These are phyloP conservation scores for Odontothrips loti DNA, from an alignment of 2,888 invertebrate species.

Conservation along the genomic window DNA sequence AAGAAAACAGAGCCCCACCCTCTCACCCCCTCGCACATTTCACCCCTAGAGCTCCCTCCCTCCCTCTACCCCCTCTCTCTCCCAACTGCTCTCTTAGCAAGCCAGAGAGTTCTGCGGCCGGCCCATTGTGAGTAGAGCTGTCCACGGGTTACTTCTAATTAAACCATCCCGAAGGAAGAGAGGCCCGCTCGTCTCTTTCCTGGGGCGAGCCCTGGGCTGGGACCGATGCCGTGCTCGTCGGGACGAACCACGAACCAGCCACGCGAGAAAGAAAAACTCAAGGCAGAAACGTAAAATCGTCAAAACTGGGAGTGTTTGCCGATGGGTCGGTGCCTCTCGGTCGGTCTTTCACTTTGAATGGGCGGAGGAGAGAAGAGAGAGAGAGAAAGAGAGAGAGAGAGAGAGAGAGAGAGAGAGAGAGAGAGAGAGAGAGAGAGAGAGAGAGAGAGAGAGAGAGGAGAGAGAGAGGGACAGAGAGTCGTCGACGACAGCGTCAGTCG, in stretches of 20 bases:
- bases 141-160: slow-evolving; percentile 26
- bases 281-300: background rate
- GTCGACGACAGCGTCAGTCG: no score
- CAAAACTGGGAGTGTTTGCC: background rate
- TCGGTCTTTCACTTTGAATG: no score
- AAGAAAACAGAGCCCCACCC: slow-evolving; percentile 15
- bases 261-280: background rate
- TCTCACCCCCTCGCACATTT: background rate
- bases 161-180: background rate
- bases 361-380: no score
- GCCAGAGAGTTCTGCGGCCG: slow-evolving; percentile 21
- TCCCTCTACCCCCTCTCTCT: background rate
- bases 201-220: no score
- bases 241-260: background rate
- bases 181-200: no score
- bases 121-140: slow-evolving; percentile 21
- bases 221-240: background rate
- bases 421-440: no score
- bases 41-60: background rate
- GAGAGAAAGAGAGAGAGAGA: no score
- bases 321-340: background rate
- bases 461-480: no score
- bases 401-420: no score
- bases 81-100: slow-evolving; percentile 9
- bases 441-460: no score